phyloP scores from a whole-genome alignment of 2,888 invertebrate species.

The Galerucella nymphaeae region DNA sequence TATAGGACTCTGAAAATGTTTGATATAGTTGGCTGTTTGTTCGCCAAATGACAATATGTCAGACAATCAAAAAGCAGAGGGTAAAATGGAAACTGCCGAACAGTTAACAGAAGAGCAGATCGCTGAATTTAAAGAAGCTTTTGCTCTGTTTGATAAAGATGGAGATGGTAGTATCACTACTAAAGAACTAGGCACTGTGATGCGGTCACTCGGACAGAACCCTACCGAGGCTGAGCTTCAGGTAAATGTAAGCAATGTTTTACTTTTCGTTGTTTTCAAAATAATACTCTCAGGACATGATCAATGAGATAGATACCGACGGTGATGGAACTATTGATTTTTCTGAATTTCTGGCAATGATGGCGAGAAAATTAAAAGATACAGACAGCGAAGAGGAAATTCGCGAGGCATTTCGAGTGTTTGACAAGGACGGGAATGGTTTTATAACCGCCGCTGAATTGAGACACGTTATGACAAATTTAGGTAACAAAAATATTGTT shows the following conservation, averaged over 20 bases:
- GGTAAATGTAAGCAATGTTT: constrained; percentile 41
- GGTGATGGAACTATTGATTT: constrained; percentile 69
- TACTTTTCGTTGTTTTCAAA: not conserved
- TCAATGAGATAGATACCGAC: constrained; percentile 96
- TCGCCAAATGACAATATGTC: not conserved
- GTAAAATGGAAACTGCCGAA: constrained; percentile 63
- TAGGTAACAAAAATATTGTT: constrained; percentile 64
- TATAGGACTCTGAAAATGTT: no score
- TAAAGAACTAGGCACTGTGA: constrained; percentile 96
- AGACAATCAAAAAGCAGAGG: constrained; percentile 2
- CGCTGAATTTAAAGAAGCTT: constrained; percentile 68
- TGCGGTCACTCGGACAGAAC: constrained; percentile 96
- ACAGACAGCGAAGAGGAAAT: constrained; percentile 94
- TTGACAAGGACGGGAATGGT: constrained; percentile 97
- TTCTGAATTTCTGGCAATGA: constrained; percentile 90
- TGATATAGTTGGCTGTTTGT: not conserved
- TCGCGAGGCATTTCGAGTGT: constrained; percentile 84
- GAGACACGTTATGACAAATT: constrained; percentile 84
- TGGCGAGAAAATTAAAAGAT: constrained; percentile 99
- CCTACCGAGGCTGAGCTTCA: constrained; percentile 97
- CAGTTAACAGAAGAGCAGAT: constrained; percentile 92
- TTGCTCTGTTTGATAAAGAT: constrained; percentile 97
- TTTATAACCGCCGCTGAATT: constrained; percentile 96
- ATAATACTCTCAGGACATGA: constrained; percentile 77
- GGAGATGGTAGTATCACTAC: constrained; percentile 98